Base-by-base conservation (phyloP, 2,113 vertebrate genomes). In the Xiphophorus maculatus region DNA sequence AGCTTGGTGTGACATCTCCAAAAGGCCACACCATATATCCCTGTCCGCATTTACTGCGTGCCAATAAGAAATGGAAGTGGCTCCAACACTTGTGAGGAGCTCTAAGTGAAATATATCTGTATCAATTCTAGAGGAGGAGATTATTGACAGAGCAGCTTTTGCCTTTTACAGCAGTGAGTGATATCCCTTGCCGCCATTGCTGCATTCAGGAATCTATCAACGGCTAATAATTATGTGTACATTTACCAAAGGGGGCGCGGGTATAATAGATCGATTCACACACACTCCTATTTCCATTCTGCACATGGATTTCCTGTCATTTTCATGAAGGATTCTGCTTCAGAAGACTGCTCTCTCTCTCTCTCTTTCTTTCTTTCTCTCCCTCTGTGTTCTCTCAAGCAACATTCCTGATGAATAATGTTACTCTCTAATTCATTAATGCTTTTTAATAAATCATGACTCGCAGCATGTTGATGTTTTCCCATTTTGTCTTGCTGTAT, bases 221-320 rank as follows among this genome's bases (percentile, higher is more conserved):
- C 17, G 4, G 76, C 79, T 92, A 93, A 92, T 93, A 92, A 94
- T 92, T 90, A 90, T 81, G 84, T 91, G 87, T 90, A 89, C 90
- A 74, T 89, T 91, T 88, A 88, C 86, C 66, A 86, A 88, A 85
- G 83, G 84, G 37, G 73, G 73, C 71, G 74, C 1, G 5, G 79
- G 71, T 82, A 86, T 90, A 88, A 88, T 71, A 73, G 91, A 93
- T 93, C 77, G 68, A 91, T 91, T 64, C 76, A 3, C 76, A 71
- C 84, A 77, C 84, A 74, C 84, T 88, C 65, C 69, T 80, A 77
- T 89, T 83, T 80, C 87, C 79, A 82, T 80, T 87, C 69, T 61
- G 51, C 65, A 44, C 84, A 92, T 92, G 70, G 91, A 92, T 91
- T 92, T 91, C 76, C 89, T 91, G 90, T 89, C 90, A 77, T 92